These are phyloP conservation scores for Astropecten irregularis DNA, from an alignment of 53 echinoderm and acorn worm species.

Conservation along the genomic window DNA sequence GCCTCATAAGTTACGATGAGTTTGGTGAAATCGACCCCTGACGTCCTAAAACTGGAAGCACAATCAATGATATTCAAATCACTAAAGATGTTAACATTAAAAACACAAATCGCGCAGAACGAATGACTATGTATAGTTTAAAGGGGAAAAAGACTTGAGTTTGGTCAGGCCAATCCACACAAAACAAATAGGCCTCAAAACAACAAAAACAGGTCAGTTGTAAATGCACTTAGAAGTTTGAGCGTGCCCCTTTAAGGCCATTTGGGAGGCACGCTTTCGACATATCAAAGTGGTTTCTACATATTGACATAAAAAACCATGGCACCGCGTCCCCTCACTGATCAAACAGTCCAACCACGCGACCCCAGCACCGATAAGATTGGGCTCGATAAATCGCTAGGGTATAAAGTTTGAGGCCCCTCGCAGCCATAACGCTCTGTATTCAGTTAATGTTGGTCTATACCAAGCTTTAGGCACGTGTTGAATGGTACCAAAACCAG, in stretches of 20 bases:
- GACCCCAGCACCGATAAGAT: conserved; percentile 45
- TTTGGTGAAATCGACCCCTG: too few relatives aligned
- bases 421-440: neutral
- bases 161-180: too few relatives aligned
- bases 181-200: too few relatives aligned
- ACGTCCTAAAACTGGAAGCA: too few relatives aligned
- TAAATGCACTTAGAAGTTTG: too few relatives aligned
- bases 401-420: conserved; percentile 37
- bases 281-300: conserved; percentile 38
- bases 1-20: too few relatives aligned
- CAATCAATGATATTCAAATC: too few relatives aligned
- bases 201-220: too few relatives aligned
- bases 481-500: conserved; percentile 17
- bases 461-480: conserved; percentile 37
- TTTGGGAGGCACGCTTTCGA: conserved; percentile 44
- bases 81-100: too few relatives aligned
- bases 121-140: too few relatives aligned
- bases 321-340: conserved; percentile 5
- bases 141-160: too few relatives aligned
- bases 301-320: conserved; percentile 35
- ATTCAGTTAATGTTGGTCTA: neutral
- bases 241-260: conserved; percentile 3
- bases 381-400: conserved; percentile 3
- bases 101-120: too few relatives aligned
- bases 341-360: conserved; percentile 55